Evolutionary conservation across 2,113 vertebrate species (phyloP).

Genomic region (Dasyurus viverrinus): DNA sequence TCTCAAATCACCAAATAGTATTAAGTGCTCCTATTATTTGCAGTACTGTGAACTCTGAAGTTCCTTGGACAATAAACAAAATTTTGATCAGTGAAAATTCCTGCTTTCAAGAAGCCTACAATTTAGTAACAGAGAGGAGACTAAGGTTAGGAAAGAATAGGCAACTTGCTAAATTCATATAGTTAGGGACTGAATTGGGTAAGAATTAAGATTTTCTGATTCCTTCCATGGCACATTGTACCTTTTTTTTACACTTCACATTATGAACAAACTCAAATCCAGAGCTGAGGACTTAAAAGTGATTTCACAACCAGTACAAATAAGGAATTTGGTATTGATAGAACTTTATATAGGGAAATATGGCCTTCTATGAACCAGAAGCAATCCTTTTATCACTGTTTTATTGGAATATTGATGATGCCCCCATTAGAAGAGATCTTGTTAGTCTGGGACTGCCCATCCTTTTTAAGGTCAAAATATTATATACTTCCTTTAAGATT

Average conservation of each 20-base stretch:
- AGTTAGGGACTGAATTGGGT: not conserved
- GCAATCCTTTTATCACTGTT: not conserved
- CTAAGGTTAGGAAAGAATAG: not conserved
- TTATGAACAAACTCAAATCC: not conserved
- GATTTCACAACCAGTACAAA: not conserved
- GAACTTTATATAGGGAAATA: not conserved
- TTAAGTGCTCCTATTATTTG: not conserved
- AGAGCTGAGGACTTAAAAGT: not conserved
- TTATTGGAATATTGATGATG: not conserved
- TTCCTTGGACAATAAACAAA: not conserved
- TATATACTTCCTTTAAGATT: fast-evolving
- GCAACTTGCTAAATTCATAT: not conserved
- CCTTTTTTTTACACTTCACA: not conserved
- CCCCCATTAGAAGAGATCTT: not conserved
- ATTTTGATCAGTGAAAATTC: not conserved
- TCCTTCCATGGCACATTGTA: not conserved
- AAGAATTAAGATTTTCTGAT: not conserved
- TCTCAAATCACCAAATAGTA: not conserved
- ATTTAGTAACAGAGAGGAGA: not conserved
- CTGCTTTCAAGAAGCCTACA: not conserved
- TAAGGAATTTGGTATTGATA: not conserved
- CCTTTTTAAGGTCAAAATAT: not conserved
- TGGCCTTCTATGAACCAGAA: not conserved
- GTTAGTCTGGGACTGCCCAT: not conserved
- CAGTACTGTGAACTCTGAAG: not conserved